These are phyloP conservation scores for Agriopis aurantiaria DNA, from an alignment of 2,888 invertebrate genomes.

Conservation along the genomic window DNA sequence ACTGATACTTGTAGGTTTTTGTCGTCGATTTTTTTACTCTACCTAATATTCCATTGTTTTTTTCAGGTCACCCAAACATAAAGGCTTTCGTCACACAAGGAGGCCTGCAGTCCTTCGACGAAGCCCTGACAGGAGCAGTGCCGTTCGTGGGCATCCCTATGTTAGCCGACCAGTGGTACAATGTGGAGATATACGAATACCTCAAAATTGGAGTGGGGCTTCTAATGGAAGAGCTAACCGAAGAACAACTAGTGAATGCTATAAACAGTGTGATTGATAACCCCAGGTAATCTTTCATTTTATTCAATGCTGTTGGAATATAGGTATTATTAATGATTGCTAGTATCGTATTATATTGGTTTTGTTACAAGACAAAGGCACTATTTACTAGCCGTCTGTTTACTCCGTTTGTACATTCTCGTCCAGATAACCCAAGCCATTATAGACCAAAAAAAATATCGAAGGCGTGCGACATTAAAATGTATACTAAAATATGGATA, in stretches of 20 bases:
- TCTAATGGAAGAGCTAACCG: conserved; percentile 49
- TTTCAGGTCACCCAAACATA: conserved; percentile 70
- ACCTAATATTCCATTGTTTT: not conserved
- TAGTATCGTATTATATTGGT: no score
- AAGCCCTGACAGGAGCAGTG: conserved; percentile 66
- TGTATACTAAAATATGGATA: no score
- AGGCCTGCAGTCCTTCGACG: conserved; percentile 73
- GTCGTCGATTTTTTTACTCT: not conserved
- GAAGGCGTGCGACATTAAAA: no score
- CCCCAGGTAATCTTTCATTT: conserved; percentile 43
- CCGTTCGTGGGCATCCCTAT: conserved; percentile 71
- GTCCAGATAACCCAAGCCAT: no score
- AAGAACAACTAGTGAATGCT: conserved; percentile 49
- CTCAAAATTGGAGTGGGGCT: conserved; percentile 52
- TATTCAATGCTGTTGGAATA: not conserved
- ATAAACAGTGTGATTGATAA: conserved; percentile 51
- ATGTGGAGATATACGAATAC: conserved; percentile 56
- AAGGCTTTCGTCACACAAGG: conserved; percentile 77
- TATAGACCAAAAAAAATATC: no score
- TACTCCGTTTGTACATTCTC: no score
- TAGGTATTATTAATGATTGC: no score
- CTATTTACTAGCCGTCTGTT: no score
- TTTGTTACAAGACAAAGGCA: no score
- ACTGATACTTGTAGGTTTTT: not conserved
- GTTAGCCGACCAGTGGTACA: conserved; percentile 68